These are phyloP conservation scores for Belonocnema kinseyi DNA, from an alignment of 1,140 invertebrate species.

Conservation along the genomic window DNA sequence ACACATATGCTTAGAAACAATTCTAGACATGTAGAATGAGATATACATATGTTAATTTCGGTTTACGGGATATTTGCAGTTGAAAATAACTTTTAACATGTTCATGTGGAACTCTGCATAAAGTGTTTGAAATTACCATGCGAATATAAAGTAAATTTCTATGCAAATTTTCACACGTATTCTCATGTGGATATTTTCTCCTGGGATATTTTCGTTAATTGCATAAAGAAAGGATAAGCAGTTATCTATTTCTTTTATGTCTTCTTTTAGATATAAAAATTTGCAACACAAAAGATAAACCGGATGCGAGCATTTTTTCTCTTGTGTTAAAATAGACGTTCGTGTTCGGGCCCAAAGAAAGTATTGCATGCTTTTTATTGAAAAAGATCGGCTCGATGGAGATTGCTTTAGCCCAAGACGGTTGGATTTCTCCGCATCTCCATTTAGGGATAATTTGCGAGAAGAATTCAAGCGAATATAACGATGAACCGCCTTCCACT, in stretches of 20 bases:
- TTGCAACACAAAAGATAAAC: slow-evolving; percentile 51
- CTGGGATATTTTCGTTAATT: not conserved
- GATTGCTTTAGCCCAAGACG: slow-evolving; percentile 40
- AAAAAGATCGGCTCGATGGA: slow-evolving; percentile 34
- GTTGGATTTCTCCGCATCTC: slow-evolving; percentile 34
- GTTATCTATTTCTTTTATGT: too few relatives aligned
- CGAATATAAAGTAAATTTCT: too few relatives aligned
- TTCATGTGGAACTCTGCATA: too few relatives aligned
- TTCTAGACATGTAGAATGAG: too few relatives aligned
- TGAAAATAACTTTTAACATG: too few relatives aligned
- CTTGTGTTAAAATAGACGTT: slow-evolving; percentile 3
- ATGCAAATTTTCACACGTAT: too few relatives aligned
- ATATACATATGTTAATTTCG: too few relatives aligned
- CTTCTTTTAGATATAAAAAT: slow-evolving; percentile 41
- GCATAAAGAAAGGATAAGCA: too few relatives aligned
- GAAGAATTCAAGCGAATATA: slow-evolving; percentile 1
- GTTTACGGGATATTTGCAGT: too few relatives aligned
- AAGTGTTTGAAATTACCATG: too few relatives aligned
- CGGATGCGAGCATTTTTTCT: slow-evolving; percentile 41
- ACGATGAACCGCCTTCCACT: not conserved
- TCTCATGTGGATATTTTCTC: too few relatives aligned
- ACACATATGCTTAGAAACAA: too few relatives aligned
- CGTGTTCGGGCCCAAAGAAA: slow-evolving; percentile 42
- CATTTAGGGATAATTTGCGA: slow-evolving; percentile 48
- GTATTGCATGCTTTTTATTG: slow-evolving; percentile 50